Percentiles rank a stretch among this genome's conserved stretches.
These are phyloP conservation scores for Caranx melampygus DNA, from an alignment of 2,113 vertebrate genomes.

Conservation along the genomic window DNA sequence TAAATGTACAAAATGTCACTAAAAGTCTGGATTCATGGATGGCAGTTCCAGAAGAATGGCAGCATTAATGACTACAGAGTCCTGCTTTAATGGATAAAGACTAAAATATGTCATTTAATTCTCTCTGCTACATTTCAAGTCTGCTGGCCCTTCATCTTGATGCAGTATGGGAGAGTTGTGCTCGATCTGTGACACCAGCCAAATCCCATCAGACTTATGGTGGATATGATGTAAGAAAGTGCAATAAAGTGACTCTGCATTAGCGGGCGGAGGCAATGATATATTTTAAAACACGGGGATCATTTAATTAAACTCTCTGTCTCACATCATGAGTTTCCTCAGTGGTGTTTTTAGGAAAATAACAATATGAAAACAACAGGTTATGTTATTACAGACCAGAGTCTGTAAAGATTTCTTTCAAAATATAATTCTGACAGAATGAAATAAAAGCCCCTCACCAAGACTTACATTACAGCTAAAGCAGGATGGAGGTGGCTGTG, in stretches of 20 bases:
- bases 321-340: neutral
- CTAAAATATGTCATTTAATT: conserved; percentile 55
- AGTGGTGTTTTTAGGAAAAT: neutral
- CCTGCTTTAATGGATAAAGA: conserved; percentile 32
- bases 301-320: conserved; percentile 14
- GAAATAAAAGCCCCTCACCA: neutral
- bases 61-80: conserved; percentile 37
- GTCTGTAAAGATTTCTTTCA: neutral
- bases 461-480: neutral
- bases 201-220: conserved; percentile 16
- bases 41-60: conserved; percentile 21
- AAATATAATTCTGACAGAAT: neutral
- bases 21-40: conserved; percentile 20
- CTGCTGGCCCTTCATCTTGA: conserved; percentile 37
- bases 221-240: conserved; percentile 28
- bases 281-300: conserved; percentile 5
- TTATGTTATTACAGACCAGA: neutral
- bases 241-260: conserved; percentile 23
- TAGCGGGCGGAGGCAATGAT: conserved; percentile 11
- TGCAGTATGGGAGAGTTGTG: conserved; percentile 12
- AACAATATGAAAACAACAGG: neutral
- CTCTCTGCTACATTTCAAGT: conserved; percentile 41
- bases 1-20: conserved; percentile 32
- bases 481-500: neutral
- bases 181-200: conserved; percentile 2